These are phyloP conservation scores for Dryoscopus gambensis DNA, from an alignment of 2,113 vertebrate species.

Conservation along the genomic window DNA sequence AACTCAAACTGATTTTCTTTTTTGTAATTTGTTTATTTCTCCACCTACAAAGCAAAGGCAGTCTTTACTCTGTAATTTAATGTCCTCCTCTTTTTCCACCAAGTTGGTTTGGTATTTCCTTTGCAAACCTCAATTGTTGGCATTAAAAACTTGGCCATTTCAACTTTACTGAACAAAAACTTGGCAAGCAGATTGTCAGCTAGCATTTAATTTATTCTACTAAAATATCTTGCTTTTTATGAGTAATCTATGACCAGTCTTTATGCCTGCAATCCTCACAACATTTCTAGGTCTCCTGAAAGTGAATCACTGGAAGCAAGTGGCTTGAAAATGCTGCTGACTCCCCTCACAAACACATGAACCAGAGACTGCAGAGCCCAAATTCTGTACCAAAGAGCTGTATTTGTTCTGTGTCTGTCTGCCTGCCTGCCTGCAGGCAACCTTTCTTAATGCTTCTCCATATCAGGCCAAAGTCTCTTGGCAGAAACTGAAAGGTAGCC, in stretches of 20 bases:
- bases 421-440: background rate
- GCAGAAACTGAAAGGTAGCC: background rate
- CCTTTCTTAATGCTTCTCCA: background rate
- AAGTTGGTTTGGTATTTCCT: constrained; percentile 38
- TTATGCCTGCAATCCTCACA: background rate
- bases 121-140: constrained; percentile 44
- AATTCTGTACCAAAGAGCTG: background rate
- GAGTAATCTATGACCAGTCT: background rate
- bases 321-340: background rate
- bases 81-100: background rate
- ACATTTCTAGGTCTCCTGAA: background rate
- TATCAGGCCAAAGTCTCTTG: background rate
- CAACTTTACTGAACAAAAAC: background rate
- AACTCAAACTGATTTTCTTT: background rate
- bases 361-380: background rate
- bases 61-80: constrained; percentile 29
- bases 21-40: background rate
- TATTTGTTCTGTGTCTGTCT: background rate
- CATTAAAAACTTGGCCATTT: constrained; percentile 11
- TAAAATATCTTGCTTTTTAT: constrained; percentile 20
- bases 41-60: background rate
- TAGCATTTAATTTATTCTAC: constrained; percentile 28
- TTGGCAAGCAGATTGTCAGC: constrained; percentile 32
- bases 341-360: background rate
- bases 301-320: constrained; percentile 6